phyloP scores from a whole-genome alignment of 2,797 vertebrate species.

The Poeciliopsis presidionis region DNA sequence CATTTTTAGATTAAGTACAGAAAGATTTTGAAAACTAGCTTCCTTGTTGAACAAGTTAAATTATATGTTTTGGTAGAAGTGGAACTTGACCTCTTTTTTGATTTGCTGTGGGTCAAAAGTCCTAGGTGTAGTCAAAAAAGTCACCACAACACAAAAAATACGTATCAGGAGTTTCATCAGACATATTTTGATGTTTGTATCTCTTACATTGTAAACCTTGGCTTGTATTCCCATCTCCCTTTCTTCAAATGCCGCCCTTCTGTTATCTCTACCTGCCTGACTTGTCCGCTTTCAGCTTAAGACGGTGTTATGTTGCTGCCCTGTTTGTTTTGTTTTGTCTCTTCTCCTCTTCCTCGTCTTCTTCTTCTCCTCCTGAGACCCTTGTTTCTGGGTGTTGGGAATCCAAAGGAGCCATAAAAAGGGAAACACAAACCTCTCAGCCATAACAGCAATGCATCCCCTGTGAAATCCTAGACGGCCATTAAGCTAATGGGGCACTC shows the following conservation, averaged over 20 bases:
- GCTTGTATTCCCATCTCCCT: neutral
- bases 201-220: neutral
- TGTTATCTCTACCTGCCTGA: slow-evolving; percentile 20
- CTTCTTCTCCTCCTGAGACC: slow-evolving; percentile 45
- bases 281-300: slow-evolving; percentile 24
- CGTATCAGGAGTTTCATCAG: neutral
- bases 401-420: slow-evolving; percentile 82
- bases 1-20: neutral
- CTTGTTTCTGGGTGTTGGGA: slow-evolving; percentile 77
- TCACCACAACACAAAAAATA: slow-evolving; percentile 51
- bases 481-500: slow-evolving; percentile 86
- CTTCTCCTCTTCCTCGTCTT: slow-evolving; percentile 40
- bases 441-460: slow-evolving; percentile 82
- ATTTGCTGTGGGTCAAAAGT: slow-evolving; percentile 75
- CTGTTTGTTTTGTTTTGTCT: slow-evolving; percentile 70
- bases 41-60: neutral
- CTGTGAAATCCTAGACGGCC: slow-evolving; percentile 83
- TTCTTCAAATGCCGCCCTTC: slow-evolving; percentile 20
- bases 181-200: neutral
- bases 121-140: slow-evolving; percentile 63
- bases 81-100: slow-evolving; percentile 69
- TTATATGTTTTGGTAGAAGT: slow-evolving; percentile 13
- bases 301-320: slow-evolving; percentile 63
- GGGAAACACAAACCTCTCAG: slow-evolving; percentile 79
- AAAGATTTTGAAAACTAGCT: neutral